Base-by-base conservation (phyloP, 2,888 invertebrate genomes). In the Dorcus parallelipipedus region DNA sequence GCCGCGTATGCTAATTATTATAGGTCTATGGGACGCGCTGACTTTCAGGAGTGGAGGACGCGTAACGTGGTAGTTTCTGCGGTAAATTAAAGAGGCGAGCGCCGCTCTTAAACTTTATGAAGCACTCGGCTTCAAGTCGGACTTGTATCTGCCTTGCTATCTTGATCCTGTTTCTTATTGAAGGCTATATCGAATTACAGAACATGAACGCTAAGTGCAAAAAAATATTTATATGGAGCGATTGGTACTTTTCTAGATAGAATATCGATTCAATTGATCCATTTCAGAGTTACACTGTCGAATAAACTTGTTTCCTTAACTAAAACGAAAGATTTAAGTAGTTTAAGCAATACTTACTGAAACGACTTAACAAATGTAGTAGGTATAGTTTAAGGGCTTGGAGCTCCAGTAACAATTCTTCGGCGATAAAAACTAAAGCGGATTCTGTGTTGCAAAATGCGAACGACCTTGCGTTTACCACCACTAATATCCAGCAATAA, bases 1-100 rank as follows among this genome's bases (percentile, higher is more conserved):
- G 58, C 64, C 64, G 66, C 66, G 66, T 71, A 70, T 67, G 67
- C 65, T 66, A 66, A 67, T 67, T 66, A 63, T 68, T 58, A 54
- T 58, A 57, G 59, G 55, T 49, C 61, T 54, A 58, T 63, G 49
- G 57, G 55, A 60, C 58, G 58, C 26, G 48, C 23, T 45, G 45
- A 45, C 45, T 45, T 45, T 17, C 45, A 45, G 45, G 45, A 45
- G 20, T 10, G 20, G 14, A 45, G 45, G 45, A 45, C 23, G 45
- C 45, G 45, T 45, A 45, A 45, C 23, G 45, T 45, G 45, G 45
- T 45, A 45, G 45, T 45, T 45, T 45, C 23, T 3, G 45, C 23
- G 20, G 45, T 9, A 45, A 17, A 45, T 45, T 20, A 45, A 45
- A 9, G 45, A 33, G 26, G 26, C 45, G 23, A 23, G 23, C 45